Evolutionary conservation across 1,140 invertebrate genomes (phyloP).

Genomic region (Piezodorus guildinii): DNA sequence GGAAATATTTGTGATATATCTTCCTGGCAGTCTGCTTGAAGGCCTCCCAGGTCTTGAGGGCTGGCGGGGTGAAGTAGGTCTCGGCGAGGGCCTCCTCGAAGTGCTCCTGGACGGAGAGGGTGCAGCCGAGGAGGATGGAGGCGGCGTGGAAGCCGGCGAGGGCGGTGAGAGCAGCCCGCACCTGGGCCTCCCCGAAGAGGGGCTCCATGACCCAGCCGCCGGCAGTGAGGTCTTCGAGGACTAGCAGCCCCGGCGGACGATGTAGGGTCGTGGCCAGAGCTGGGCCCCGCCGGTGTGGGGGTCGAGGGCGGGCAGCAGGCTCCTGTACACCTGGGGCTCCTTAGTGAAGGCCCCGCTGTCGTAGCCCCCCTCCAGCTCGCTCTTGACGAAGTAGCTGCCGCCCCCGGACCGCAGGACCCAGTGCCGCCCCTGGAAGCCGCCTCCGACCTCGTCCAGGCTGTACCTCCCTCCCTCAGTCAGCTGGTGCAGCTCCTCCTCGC

Average conservation of each 20-base stretch:
- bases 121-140: neutral
- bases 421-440: constrained; percentile 1
- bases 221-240: neutral
- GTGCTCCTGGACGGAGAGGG: neutral
- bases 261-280: neutral
- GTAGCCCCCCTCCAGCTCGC: neutral
- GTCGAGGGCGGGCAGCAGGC: neutral
- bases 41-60: neutral
- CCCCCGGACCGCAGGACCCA: neutral
- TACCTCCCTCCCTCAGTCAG: neutral
- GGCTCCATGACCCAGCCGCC: neutral
- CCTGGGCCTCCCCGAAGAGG: neutral
- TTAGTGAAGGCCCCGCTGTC: neutral
- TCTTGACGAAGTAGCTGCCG: neutral
- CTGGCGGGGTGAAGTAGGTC: neutral
- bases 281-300: neutral
- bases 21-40: neutral
- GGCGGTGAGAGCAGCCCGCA: neutral
- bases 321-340: neutral
- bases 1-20: neutral
- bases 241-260: neutral
- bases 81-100: neutral
- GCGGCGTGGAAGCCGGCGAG: neutral
- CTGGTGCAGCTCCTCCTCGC: neutral
- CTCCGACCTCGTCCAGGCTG: neutral